phyloP scores from a whole-genome alignment of 2,797 vertebrate species.

The Brachymystax lenok region DNA sequence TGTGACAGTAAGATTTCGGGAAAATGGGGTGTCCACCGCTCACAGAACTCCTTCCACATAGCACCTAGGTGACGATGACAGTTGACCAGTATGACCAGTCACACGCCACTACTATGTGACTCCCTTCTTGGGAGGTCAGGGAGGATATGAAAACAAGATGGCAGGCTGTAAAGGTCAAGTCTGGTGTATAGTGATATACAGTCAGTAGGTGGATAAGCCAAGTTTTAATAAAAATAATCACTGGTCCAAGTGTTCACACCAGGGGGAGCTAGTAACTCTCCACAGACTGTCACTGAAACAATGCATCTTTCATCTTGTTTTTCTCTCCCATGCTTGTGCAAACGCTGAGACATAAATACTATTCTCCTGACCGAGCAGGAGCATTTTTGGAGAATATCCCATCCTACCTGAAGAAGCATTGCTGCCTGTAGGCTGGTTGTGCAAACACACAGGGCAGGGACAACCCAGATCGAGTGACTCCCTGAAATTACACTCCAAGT shows the following conservation, averaged over 20 bases:
- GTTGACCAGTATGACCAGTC: background rate
- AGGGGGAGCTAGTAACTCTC: too few relatives aligned
- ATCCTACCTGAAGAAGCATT: too few relatives aligned
- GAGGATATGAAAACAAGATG: background rate
- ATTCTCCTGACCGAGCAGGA: too few relatives aligned
- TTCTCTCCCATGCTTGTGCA: too few relatives aligned
- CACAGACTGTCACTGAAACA: too few relatives aligned
- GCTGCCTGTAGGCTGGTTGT: background rate
- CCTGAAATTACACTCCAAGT: background rate
- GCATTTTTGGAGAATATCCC: too few relatives aligned
- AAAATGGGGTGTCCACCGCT: constrained; percentile 46
- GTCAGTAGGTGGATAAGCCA: background rate
- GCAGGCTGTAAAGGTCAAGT: background rate
- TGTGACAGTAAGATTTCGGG: constrained; percentile 51
- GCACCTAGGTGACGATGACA: constrained; percentile 9
- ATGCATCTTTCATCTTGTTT: too few relatives aligned
- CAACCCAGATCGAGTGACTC: background rate
- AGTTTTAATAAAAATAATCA: background rate
- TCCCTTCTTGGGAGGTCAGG: background rate
- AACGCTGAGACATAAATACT: too few relatives aligned
- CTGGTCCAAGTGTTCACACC: too few relatives aligned
- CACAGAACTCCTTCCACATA: constrained; percentile 11
- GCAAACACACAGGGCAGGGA: background rate
- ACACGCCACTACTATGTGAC: background rate
- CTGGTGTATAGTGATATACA: background rate